Evolutionary conservation across 1,140 invertebrate species (phyloP).

Genomic region (Aporrectodea caliginosa): DNA sequence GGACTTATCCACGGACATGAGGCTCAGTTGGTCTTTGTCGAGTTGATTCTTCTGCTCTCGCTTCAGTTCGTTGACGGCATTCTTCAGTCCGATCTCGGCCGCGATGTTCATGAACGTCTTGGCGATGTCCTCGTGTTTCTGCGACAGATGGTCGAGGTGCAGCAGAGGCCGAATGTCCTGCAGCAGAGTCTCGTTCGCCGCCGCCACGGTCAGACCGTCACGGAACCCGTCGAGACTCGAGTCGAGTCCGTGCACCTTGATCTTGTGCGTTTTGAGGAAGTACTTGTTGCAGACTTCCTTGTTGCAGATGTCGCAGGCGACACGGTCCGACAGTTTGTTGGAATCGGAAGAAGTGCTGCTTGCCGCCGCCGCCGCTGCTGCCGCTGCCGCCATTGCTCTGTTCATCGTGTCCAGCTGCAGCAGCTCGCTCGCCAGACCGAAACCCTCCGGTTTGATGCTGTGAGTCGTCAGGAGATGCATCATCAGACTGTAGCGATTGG

Average conservation of each 20-base stretch:
- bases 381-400: neutral
- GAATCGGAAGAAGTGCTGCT: conserved; percentile 26
- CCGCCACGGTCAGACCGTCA: neutral
- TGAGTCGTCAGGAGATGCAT: conserved; percentile 19
- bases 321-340: conserved; percentile 51
- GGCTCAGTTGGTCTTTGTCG: neutral
- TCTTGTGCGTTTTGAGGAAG: conserved; percentile 77
- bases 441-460: conserved; percentile 25
- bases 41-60: neutral
- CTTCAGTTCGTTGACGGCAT: neutral
- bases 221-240: neutral
- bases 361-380: neutral
- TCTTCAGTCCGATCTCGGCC: neutral
- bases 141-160: neutral
- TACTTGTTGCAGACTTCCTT: conserved; percentile 99
- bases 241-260: conserved; percentile 19
- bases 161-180: neutral
- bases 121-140: neutral
- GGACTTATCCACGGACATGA: neutral
- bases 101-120: neutral
- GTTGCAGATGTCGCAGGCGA: conserved; percentile 96
- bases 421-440: conserved; percentile 26
- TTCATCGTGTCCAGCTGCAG: conserved; percentile 15
- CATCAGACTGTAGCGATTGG: conserved; percentile 16
- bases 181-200: neutral